phyloP scores from a whole-genome alignment of 2,888 invertebrate genomes.

The Palloptera scutellata region DNA sequence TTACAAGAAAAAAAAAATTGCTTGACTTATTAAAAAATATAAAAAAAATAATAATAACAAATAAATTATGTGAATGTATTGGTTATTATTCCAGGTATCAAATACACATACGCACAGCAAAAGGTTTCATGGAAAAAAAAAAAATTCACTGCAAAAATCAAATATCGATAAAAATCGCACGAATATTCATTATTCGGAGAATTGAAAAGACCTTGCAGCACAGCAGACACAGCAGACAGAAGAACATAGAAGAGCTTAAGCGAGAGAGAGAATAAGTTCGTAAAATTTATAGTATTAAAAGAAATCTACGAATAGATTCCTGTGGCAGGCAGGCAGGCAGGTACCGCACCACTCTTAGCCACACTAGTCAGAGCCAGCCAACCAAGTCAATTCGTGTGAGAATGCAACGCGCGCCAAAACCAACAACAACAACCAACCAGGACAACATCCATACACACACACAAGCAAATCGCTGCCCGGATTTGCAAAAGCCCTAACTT shows the following conservation, averaged over 20 bases:
- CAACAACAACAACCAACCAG: background rate
- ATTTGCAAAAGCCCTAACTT: slow-evolving; percentile 29
- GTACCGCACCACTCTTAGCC: background rate
- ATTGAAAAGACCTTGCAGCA: slow-evolving; percentile 53
- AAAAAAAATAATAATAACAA: slow-evolving; percentile 23
- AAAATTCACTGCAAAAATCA: slow-evolving; percentile 1
- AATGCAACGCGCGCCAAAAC: background rate
- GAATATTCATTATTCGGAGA: slow-evolving; percentile 57
- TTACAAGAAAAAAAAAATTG: slow-evolving; percentile 17
- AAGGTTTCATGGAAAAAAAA: too few species aligned
- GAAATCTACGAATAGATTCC: slow-evolving; percentile 41
- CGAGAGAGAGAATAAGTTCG: background rate
- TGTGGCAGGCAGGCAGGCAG: slow-evolving; percentile 14
- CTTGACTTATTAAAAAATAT: too few species aligned
- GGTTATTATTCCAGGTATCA: slow-evolving; percentile 16
- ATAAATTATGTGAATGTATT: slow-evolving; percentile 24
- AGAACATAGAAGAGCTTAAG: slow-evolving; percentile 6
- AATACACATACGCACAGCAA: slow-evolving; percentile 5
- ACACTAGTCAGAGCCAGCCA: slow-evolving; percentile 16
- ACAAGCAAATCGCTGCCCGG: background rate
- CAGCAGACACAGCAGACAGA: slow-evolving; percentile 3
- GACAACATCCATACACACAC: background rate
- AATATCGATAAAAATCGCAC: slow-evolving; percentile 59
- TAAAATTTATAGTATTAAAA: slow-evolving; percentile 41
- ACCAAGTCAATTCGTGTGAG: slow-evolving; percentile 17